A percentile compares a stretch with the other conserved stretches of the same genome.
These are phyloP conservation scores for Eilema caniola DNA, from an alignment of 2,888 invertebrate genomes.

Conservation along the genomic window DNA sequence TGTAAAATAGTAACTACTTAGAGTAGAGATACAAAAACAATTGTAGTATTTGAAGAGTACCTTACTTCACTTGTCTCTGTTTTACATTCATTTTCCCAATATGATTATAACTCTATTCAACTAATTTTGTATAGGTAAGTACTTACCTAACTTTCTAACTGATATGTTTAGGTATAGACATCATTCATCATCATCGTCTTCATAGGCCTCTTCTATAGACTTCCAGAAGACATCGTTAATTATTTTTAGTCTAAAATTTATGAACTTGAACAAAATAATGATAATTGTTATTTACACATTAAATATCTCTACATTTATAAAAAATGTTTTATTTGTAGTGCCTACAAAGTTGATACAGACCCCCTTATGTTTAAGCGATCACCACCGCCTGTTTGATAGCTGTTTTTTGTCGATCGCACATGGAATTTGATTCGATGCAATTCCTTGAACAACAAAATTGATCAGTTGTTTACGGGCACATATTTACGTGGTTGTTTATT, in stretches of 20 bases:
- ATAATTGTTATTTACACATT: neutral
- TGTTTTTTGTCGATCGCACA: neutral
- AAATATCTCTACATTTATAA: neutral
- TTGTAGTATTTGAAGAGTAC: neutral
- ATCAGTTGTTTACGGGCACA: conserved; percentile 1
- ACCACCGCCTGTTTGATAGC: neutral
- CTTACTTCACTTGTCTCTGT: neutral
- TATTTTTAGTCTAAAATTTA: neutral
- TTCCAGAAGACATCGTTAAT: neutral
- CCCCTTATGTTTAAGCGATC: neutral
- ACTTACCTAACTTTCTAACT: no score
- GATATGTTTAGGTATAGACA: no score
- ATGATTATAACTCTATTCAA: neutral
- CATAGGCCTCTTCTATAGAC: no score
- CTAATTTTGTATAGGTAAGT: no score
- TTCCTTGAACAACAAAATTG: conserved; percentile 4
- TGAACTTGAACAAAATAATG: neutral
- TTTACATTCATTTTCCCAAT: neutral
- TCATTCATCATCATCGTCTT: no score
- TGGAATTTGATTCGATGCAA: neutral
- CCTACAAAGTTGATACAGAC: neutral
- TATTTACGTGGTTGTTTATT: neutral
- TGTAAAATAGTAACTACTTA: neutral
- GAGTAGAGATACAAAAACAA: neutral
- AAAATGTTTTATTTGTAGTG: no score